Percentiles rank a stretch among this genome's conserved stretches.
Evolutionary conservation across 2,797 vertebrate species (phyloP).

Genomic region (Phoebastria nigripes): DNA sequence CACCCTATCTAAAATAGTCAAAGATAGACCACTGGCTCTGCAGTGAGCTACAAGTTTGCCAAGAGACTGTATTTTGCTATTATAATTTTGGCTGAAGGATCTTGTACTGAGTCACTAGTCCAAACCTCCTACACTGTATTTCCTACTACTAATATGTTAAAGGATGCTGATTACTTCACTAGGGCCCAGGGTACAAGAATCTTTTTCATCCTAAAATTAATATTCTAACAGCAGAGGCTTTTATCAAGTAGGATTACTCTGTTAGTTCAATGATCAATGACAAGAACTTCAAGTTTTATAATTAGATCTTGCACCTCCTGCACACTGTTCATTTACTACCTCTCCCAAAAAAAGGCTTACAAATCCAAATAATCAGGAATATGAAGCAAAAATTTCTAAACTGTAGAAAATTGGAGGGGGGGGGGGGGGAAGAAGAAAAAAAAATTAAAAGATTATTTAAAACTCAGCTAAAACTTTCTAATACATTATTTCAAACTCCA

Average conservation of each 20-base stretch:
- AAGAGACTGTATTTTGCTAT: background rate
- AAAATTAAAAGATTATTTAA: background rate
- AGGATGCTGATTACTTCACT: background rate
- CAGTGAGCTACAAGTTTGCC: background rate
- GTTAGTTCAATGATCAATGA: background rate
- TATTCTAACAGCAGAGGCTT: background rate
- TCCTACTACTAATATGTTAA: background rate
- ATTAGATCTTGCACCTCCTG: background rate
- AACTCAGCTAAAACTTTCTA: background rate
- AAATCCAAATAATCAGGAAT: background rate
- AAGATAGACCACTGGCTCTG: background rate
- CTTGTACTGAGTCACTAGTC: background rate
- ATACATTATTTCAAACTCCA: background rate
- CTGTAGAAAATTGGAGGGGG: accelerated
- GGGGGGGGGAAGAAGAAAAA: accelerated
- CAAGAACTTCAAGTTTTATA: background rate
- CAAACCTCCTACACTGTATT: background rate
- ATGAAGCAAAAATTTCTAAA: background rate
- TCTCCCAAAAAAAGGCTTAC: background rate
- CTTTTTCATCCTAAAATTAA: background rate
- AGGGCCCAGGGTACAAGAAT: background rate
- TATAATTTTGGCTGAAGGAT: background rate
- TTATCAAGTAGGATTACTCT: background rate
- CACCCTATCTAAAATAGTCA: background rate
- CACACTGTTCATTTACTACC: background rate